Base-by-base conservation (phyloP, 1,140 invertebrate species). In the Drosophila yakuba region DNA sequence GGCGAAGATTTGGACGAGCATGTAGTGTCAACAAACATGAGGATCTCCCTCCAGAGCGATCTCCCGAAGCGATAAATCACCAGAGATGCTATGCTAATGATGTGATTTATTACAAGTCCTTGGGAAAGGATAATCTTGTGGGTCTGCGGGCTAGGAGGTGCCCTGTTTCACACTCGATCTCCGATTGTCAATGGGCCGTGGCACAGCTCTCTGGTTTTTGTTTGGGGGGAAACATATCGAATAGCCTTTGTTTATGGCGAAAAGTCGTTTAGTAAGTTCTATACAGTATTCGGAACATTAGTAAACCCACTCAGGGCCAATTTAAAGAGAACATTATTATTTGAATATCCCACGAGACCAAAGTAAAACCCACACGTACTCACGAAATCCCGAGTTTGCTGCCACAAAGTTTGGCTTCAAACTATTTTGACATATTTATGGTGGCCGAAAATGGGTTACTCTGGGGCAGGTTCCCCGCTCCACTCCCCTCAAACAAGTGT, bases 341-440 rank as follows among this genome's bases (percentile, higher is more conserved):
- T 72, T 79, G 45, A 66, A 79, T 68, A 83, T 86, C 82, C 82
- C 82, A 82, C 51, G 82, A 85, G 81, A 85, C 67, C 51, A 36
- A 10, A 50, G 8, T 58, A 1, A 35, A 61, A 17, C 63, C 48
- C 23, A 20, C 35, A 66, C 62, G 72, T 71, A 60, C 35, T 32
- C 28, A 69, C 54, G 6, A 68, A 20, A 32, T 35, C n/a, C 14
- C 11, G 48, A n/a, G 35, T 28, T 12, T 52, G 17, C 15, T 48
- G 60, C 39, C 38, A 58, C 71, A 59, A 63, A 59, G 62, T 72
- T 67, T 63, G 75, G 58, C 60, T 78, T 45, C 55, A 48, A 63
- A 86, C 66, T 88, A 83, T 86, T 88, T 86, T 86, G 83, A 86
- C 83, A 88, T 79, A 71, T 86, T 86, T 86, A 86, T 86, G 84